Conservation (phyloP, 2,113 vertebrate genomes). For the Notarius lentiginosus region DNA sequence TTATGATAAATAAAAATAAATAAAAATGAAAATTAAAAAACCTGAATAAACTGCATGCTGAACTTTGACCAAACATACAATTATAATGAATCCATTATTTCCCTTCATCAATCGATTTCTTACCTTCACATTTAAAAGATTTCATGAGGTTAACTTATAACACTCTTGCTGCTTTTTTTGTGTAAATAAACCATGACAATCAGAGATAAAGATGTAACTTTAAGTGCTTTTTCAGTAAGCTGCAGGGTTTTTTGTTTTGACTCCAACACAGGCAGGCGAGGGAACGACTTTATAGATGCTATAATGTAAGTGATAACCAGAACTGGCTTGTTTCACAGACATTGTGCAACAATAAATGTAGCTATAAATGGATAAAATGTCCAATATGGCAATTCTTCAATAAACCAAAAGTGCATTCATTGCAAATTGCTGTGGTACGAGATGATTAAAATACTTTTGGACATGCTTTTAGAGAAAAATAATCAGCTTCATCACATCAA, state of each 20-base stretch:
- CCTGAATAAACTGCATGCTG: too few species aligned
- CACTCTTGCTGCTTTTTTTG: too few species aligned
- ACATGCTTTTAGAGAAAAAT: not conserved
- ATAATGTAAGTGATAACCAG: not conserved
- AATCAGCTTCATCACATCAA: not conserved
- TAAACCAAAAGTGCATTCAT: too few species aligned
- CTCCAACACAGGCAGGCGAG: not conserved
- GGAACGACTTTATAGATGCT: not conserved
- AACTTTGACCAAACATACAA: too few species aligned
- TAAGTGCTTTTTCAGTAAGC: not conserved
- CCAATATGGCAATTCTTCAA: not conserved
- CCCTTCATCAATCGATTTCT: too few species aligned
- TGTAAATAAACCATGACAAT: too few species aligned
- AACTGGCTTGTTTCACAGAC: not conserved
- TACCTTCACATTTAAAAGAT: too few species aligned
- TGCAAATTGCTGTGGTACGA: not conserved
- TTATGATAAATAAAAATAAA: too few species aligned
- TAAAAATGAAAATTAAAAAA: too few species aligned
- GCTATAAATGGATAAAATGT: not conserved
- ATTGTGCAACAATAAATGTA: not conserved
- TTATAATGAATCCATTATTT: too few species aligned
- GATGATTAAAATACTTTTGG: not conserved
- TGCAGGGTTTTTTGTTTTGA: not conserved
- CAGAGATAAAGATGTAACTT: not conserved
- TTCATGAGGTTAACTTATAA: too few species aligned